Evolutionary conservation across 2,888 invertebrate species (phyloP).

Genomic region (Oeneis ivallda): DNA sequence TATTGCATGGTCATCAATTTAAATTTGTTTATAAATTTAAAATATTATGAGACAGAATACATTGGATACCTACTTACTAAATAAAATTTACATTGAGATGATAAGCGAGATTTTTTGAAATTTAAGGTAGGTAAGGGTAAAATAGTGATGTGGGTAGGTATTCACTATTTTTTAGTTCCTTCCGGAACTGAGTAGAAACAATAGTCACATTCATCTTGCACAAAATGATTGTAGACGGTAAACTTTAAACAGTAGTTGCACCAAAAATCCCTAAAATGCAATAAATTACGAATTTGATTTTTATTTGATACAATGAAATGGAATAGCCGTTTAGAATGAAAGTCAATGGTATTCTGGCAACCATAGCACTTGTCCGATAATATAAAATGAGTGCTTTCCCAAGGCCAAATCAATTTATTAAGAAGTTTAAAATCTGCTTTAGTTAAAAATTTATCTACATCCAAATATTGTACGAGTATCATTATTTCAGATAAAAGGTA

Average conservation of each 20-base stretch:
- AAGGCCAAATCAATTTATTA: constrained; percentile 1
- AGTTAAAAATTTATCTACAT: background rate
- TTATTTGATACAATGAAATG: constrained; percentile 1
- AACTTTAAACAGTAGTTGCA: constrained; percentile 1
- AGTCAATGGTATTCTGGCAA: constrained; percentile 1
- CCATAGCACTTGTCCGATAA: background rate
- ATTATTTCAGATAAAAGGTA: constrained; percentile 1
- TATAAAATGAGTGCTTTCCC: background rate
- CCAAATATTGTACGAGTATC: constrained; percentile 1
- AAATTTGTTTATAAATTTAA: constrained; percentile 1
- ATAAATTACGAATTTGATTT: background rate
- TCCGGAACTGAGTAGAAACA: constrained; percentile 1
- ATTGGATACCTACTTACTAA: constrained; percentile 1
- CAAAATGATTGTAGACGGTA: background rate
- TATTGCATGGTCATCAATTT: background rate
- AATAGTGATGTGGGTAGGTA: background rate
- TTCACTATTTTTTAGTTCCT: background rate
- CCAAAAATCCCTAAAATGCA: constrained; percentile 1
- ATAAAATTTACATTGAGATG: constrained; percentile 1
- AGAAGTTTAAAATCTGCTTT: constrained; percentile 1
- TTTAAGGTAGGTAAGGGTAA: background rate
- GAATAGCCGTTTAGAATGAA: background rate
- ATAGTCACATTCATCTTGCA: background rate
- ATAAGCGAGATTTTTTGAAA: background rate
- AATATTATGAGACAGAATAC: background rate